Percentiles rank a stretch among this genome's conserved stretches.
Evolutionary conservation across 2,888 invertebrate species (phyloP).

Genomic region (Lysandra coridon): DNA sequence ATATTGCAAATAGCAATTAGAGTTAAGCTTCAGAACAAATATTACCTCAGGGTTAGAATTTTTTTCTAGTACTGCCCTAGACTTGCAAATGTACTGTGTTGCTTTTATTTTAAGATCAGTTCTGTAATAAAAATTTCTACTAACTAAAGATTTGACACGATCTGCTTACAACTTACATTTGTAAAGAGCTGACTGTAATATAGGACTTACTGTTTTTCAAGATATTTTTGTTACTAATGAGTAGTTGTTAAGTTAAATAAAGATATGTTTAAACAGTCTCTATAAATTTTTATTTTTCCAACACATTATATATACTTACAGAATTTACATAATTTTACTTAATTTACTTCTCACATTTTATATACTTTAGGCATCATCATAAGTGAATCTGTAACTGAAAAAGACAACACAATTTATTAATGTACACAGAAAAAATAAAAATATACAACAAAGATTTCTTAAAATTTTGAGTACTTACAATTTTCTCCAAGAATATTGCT

Average conservation of each 20-base stretch:
- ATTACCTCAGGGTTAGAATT: neutral
- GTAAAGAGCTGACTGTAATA: neutral
- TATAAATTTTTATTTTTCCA: conserved; percentile 31
- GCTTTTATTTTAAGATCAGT: neutral
- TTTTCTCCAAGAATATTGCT: conserved; percentile 73
- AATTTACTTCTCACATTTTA: conserved; percentile 41
- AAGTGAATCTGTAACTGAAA: conserved; percentile 80
- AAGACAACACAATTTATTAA: neutral
- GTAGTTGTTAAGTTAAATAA: conserved; percentile 38
- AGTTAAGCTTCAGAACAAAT: neutral
- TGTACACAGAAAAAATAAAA: neutral
- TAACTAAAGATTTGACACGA: neutral
- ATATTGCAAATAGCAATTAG: neutral
- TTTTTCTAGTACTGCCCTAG: neutral
- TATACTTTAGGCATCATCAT: conserved; percentile 78
- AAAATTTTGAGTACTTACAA: conserved; percentile 57
- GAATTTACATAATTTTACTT: conserved; percentile 4
- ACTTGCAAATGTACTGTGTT: neutral
- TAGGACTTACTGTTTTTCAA: conserved; percentile 32
- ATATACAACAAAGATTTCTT: neutral
- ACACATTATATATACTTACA: conserved; percentile 24
- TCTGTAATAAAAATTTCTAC: neutral
- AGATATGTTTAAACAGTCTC: conserved; percentile 31
- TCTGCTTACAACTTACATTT: conserved; percentile 10
- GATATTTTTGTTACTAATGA: conserved; percentile 45